phyloP scores from a whole-genome alignment of 1,140 invertebrate species.

The Pararge aegeria region DNA sequence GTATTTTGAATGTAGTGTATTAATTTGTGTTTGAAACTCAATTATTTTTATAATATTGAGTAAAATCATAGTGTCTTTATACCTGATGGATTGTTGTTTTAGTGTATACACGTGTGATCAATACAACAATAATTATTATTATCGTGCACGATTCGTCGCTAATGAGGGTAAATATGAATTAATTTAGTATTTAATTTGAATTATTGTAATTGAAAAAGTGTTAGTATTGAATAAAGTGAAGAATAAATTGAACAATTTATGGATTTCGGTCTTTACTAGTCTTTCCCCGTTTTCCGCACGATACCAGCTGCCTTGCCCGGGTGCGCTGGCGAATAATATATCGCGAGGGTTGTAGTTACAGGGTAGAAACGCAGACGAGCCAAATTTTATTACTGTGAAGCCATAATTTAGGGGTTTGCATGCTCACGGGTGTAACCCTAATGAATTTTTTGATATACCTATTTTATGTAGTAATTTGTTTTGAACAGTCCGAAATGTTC shows the following conservation, averaged over 20 bases:
- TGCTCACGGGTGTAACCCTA: constrained; percentile 26
- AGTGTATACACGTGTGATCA: constrained; percentile 66
- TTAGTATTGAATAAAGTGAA: constrained; percentile 9
- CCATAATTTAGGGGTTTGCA: constrained; percentile 43
- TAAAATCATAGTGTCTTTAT: constrained; percentile 10
- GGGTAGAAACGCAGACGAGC: constrained; percentile 30
- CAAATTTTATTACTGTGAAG: constrained; percentile 53
- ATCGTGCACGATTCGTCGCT: constrained; percentile 41
- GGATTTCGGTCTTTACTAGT: no score
- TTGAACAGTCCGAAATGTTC: no score
- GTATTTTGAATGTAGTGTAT: constrained; percentile 25
- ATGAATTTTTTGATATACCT: constrained; percentile 15
- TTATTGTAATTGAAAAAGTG: background rate
- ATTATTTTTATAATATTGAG: constrained; percentile 7
- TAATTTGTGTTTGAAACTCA: constrained; percentile 18
- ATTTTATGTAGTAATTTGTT: background rate
- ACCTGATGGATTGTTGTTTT: constrained; percentile 22
- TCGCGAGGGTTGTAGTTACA: constrained; percentile 54
- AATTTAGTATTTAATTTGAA: constrained; percentile 30
- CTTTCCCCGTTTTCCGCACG: constrained; percentile 6
- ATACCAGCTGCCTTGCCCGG: constrained; percentile 47
- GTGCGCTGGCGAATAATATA: constrained; percentile 54
- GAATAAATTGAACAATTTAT: no score
- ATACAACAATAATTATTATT: constrained; percentile 43
- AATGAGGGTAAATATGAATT: constrained; percentile 65